Evolutionary conservation across 2,888 invertebrate species (phyloP).

Genomic region (Ecdyonurus torrentis): DNA sequence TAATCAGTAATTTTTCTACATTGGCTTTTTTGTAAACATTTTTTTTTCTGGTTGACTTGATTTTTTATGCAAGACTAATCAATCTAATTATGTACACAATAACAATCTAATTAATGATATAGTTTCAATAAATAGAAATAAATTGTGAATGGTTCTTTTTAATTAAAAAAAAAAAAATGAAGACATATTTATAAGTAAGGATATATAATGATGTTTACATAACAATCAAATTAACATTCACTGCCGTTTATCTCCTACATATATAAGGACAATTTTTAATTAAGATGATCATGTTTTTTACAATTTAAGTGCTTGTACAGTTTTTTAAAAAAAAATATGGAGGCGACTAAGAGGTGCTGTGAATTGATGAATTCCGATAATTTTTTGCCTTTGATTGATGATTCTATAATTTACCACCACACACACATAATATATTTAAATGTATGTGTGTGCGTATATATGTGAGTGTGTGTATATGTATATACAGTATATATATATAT

Average conservation of each 20-base stretch:
- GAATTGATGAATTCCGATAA: not conserved
- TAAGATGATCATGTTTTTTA: not conserved
- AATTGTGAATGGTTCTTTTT: not conserved
- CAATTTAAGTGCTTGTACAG: not conserved
- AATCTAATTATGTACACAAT: not conserved
- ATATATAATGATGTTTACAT: not conserved
- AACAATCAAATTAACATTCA: constrained; percentile 4
- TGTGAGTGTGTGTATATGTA: too few species aligned
- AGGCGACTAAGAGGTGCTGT: not conserved
- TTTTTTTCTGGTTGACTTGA: too few species aligned
- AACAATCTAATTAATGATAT: not conserved
- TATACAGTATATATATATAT: too few species aligned
- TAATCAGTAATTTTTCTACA: too few species aligned
- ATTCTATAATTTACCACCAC: not conserved
- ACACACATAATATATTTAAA: too few species aligned
- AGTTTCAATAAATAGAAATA: not conserved
- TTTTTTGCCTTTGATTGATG: not conserved
- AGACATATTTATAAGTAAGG: not conserved
- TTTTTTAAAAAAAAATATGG: not conserved
- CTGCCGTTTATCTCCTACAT: constrained; percentile 3
- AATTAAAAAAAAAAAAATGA: not conserved
- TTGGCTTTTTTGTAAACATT: too few species aligned
- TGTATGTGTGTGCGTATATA: too few species aligned
- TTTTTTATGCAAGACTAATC: too few species aligned
- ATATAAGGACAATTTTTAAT: not conserved